Evolutionary conservation across 2,888 invertebrate species (phyloP), one percentile per base, ranked within the genome.

Genomic region (Morpho deidamia): DNA sequence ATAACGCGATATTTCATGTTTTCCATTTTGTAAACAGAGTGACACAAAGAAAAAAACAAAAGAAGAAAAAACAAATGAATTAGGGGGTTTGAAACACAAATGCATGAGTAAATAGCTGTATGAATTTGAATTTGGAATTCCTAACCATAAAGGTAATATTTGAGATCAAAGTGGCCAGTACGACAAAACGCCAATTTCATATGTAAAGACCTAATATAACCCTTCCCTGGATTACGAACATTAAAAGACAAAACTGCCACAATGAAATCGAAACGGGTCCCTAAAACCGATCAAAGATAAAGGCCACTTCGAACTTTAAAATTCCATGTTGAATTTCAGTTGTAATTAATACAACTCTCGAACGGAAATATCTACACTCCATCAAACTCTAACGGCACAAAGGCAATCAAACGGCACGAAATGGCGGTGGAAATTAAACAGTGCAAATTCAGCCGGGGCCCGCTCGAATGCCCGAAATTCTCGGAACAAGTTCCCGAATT

Each of bases 351-450:
- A 82, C 76, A 76, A 77, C 78, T 79, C 74, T 71, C 74, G 69
- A 76, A 72, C 83, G 88, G 88, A 88, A 87, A 86, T 86, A 85
- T 86, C 83, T 80, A 66, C 72, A 78, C 82, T 87, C 84, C 85
- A 86, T 86, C 87, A 86, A 86, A 87, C 84, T 72, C 74, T 66
- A 70, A 70, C 68, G 66, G 75, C 57, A 83, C 84, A 84, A 84
- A 86, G 85, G 87, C 87, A 86, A 88, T 87, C 86, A 86, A 78
- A 81, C 63, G 70, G 74, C 66, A 73, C 73, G 70, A 77, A 81
- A 83, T 75, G 72, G 80, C 78, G 68, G 75, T 76, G 67, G 76
- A 79, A 83, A 84, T 85, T 59, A 59, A 63, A 81, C 83, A 68
- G 79, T 70, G 76, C 81, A 76, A 75, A 71, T 79, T 72, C 69